A percentile compares a stretch with the other conserved stretches of the same genome.
phyloP scores from a whole-genome alignment of 2,888 invertebrate species.

The Mesorhabditis sp. region DNA sequence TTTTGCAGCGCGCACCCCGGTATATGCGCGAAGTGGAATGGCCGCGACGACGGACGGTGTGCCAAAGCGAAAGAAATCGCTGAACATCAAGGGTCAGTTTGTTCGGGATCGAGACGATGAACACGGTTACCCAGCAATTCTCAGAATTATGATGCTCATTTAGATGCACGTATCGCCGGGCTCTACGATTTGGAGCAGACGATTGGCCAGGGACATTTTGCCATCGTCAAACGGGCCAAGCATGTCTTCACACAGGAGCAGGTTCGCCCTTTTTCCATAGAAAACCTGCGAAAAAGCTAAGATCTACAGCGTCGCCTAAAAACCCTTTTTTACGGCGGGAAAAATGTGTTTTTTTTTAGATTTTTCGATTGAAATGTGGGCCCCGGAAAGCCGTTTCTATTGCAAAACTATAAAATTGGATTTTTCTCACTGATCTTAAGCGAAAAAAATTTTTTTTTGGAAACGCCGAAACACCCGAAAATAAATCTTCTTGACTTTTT shows the following conservation, averaged over 20 bases:
- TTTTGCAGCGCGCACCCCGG: too few relatives aligned
- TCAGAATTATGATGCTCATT: background rate
- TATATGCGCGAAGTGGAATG: background rate
- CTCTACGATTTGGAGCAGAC: constrained; percentile 95
- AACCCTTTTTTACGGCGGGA: too few relatives aligned
- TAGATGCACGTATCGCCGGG: constrained; percentile 64
- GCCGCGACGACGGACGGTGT: background rate
- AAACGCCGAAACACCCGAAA: too few relatives aligned
- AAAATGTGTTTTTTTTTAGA: too few relatives aligned
- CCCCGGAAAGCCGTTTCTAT: too few relatives aligned
- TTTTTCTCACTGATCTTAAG: too few relatives aligned
- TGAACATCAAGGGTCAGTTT: background rate
- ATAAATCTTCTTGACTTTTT: too few relatives aligned
- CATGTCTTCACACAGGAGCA: constrained; percentile 99
- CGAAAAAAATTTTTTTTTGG: too few relatives aligned
- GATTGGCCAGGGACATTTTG: constrained; percentile 95
- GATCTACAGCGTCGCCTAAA: too few relatives aligned
- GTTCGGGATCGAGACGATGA: background rate
- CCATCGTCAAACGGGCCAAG: constrained; percentile 91
- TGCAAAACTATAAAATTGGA: too few relatives aligned
- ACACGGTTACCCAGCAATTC: background rate
- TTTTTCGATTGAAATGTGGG: too few relatives aligned
- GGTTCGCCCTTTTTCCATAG: constrained; percentile 64
- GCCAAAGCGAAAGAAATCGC: background rate
- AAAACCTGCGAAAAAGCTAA: too few relatives aligned